These are phyloP conservation scores for Augiades crinisus DNA, from an alignment of 2,888 invertebrate species.

Conservation along the genomic window DNA sequence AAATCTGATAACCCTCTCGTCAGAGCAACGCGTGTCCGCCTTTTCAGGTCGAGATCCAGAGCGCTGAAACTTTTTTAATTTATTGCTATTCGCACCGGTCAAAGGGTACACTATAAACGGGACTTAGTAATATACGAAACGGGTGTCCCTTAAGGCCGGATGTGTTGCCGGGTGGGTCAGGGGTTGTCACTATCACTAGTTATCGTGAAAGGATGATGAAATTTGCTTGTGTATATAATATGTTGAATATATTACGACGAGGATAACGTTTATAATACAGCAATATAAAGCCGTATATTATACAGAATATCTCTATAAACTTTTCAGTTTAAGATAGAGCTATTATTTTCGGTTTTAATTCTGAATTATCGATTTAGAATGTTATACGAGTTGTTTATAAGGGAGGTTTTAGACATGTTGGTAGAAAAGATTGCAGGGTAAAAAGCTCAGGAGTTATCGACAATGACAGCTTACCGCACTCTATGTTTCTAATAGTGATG, in stretches of 20 bases:
- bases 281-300: not conserved
- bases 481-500: too few species aligned
- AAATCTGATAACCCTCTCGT: constrained; percentile 2
- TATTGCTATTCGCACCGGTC: constrained; percentile 17
- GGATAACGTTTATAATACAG: not conserved
- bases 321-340: not conserved
- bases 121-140: constrained; percentile 10
- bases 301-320: not conserved
- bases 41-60: constrained; percentile 10
- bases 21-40: not conserved
- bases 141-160: constrained; percentile 9
- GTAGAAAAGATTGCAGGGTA: too few species aligned
- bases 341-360: too few species aligned
- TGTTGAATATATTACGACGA: not conserved
- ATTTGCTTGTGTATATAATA: constrained; percentile 1
- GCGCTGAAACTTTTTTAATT: constrained; percentile 16
- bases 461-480: too few species aligned
- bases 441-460: too few species aligned
- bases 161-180: constrained; percentile 4
- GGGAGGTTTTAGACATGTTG: too few species aligned
- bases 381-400: too few species aligned
- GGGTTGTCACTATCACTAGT: constrained; percentile 8
- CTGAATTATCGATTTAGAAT: too few species aligned
- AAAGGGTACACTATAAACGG: constrained; percentile 14
- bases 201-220: constrained; percentile 9